Base-by-base conservation (phyloP, 1,140 invertebrate genomes). In the Cephus cinctus region DNA sequence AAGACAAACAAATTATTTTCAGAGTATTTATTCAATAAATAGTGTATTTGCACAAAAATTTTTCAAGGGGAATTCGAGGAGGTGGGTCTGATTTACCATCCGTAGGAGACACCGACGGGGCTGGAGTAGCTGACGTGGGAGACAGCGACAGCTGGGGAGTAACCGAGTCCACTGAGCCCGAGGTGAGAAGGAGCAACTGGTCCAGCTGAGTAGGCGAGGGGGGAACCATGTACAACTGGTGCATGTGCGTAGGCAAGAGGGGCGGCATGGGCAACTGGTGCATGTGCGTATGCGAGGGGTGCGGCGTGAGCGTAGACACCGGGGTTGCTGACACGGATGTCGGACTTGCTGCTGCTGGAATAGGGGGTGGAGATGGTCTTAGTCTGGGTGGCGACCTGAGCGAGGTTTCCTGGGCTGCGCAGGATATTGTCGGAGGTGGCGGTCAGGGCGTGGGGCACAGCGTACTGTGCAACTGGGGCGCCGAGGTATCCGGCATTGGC, bases 291-390 rank as follows among this genome's bases (percentile, higher is more conserved):
- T 63, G 65, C 41, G 62, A 44, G 49, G 25, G 50, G 49, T 41
- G 64, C 54, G 16, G 66, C 54, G 43, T 67, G 61, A 9, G 75
- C 54, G 15, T 76, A 77, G 4, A 80, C 30, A 11, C 80, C 81
- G 9, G 83, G 82, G 66, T 85, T 86, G 69, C 78, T 84, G 2
- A 85, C 79, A 21, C 83, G 76, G 3, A 84, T 77, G 53, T 85
- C 83, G 19, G 80, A 67, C 57, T 83, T 83, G 59, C 81, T 80
- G 21, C 82, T 81, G 59, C 81, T 85, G 16, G 84, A 86, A 74
- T 81, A 87, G 2, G 86, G 83, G 2, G 84, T 86, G 53, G 84
- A 80, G 40, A 86, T 79, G 34, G 81, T 79, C 56, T 85, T 86
- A 0, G 78, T 78, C 56, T 84, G 81, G 21, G 81, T 82, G 2